phyloP scores from a whole-genome alignment of 64 coral and sea anemone genomes.

The Stichodactyla mertensii region DNA sequence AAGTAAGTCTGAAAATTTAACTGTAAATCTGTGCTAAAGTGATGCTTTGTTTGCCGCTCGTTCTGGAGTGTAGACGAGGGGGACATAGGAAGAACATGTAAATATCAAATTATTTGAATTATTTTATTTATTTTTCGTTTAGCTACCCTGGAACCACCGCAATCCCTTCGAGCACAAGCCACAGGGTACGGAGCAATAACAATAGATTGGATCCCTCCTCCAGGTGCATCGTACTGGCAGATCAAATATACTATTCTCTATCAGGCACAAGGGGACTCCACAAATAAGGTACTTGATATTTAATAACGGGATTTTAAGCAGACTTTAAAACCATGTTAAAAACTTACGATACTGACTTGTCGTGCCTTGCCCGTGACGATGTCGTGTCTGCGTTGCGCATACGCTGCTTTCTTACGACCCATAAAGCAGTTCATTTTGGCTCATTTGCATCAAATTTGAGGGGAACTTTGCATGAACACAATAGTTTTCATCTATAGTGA shows the following conservation, averaged over 20 bases:
- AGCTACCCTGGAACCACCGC: background rate
- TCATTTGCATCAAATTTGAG: too few species aligned
- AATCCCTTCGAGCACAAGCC: background rate
- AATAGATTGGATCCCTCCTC: background rate
- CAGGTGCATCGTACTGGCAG: background rate
- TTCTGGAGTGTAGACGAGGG: background rate
- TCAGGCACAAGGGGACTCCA: background rate
- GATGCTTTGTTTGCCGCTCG: too few species aligned
- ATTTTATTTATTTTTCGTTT: background rate
- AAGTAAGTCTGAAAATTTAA: background rate
- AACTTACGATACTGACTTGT: too few species aligned
- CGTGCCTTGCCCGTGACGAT: too few species aligned
- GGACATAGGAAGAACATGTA: background rate
- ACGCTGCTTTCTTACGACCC: too few species aligned
- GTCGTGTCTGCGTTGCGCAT: too few species aligned
- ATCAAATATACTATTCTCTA: background rate
- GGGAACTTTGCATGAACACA: too few species aligned
- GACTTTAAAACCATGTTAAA: too few species aligned
- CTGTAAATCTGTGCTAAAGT: too few species aligned
- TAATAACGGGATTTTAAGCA: background rate
- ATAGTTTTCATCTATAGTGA: too few species aligned
- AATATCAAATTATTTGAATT: background rate
- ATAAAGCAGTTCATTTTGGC: too few species aligned
- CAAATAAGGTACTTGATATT: background rate
- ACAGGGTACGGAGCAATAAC: conserved; percentile 10